Evolutionary conservation across 1,140 invertebrate genomes (phyloP), one percentile per base, ranked within the genome.

Genomic region (Calosoma granatense): DNA sequence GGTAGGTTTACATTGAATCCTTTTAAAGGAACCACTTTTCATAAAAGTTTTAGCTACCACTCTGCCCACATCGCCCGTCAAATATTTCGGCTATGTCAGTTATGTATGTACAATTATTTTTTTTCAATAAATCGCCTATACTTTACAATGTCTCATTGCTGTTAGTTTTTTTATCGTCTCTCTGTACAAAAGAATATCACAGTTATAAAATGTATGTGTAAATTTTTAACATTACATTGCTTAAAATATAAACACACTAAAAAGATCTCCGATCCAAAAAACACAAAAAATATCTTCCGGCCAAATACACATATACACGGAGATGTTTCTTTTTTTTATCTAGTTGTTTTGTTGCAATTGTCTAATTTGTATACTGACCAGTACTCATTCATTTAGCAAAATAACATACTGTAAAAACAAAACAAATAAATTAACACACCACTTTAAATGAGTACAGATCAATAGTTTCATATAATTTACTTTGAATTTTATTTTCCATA

Each of bases 151-250:
- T 30, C 14, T 30, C 26, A 17, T 11, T 47, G 9, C 17, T 47
- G n/a, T n/a, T n/a, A n/a, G n/a, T n/a, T n/a, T n/a, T n/a, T n/a
- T n/a, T n/a, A n/a, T n/a, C n/a, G n/a, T n/a, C 3, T 47, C 17
- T 17, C 41, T 47, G 41, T 47, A 47, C 41, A 47, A 47, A 47
- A 47, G 17, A 47, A 47, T 47, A 47, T 47, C 41, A 47, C 41
- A 47, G 41, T 47, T 47, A 47, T 30, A 47, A 47, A 47, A 47
- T 47, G 6, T 47, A 47, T 12, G 9, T 47, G 9, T 47, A 47
- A 9, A 47, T 11, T 47, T 12, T 36, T 36, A n/a, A n/a, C n/a
- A n/a, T n/a, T 14, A 30, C 26, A 30, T n/a, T 30, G 14, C 26
- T 30, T 30, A 30, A 30, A 30, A 30, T 30, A 30, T 30, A 30